phyloP scores from a whole-genome alignment of 2,888 invertebrate species.

The Lathronympha strigana region DNA sequence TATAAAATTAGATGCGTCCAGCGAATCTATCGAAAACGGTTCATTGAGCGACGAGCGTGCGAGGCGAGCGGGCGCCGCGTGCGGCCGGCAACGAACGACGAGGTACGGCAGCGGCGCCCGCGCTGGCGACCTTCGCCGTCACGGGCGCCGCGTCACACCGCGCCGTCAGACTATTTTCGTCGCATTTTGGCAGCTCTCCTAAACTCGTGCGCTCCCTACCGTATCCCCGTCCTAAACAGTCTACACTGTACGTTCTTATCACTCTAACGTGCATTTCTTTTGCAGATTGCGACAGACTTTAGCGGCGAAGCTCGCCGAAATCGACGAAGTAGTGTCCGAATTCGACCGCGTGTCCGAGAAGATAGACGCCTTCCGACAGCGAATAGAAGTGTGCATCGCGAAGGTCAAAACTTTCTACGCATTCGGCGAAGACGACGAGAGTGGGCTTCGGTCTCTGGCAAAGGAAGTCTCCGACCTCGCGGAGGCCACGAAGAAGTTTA shows the following conservation, averaged over 20 bases:
- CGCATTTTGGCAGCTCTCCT: conserved; percentile 76
- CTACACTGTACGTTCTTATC: conserved; percentile 58
- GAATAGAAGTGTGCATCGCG: conserved; percentile 86
- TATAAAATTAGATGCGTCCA: conserved; percentile 77
- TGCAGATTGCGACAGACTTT: conserved; percentile 92
- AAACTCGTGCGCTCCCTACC: conserved; percentile 60
- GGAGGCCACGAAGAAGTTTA: conserved; percentile 83
- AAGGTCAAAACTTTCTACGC: conserved; percentile 90
- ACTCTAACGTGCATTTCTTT: conserved; percentile 57
- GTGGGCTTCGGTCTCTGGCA: conserved; percentile 84
- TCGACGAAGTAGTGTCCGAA: conserved; percentile 89
- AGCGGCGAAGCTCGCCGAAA: conserved; percentile 89
- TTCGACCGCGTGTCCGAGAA: conserved; percentile 89
- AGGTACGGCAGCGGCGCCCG: conserved; percentile 63
- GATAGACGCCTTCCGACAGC: conserved; percentile 87
- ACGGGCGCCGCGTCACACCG: conserved; percentile 73
- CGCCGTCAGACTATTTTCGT: conserved; percentile 79
- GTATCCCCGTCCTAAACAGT: conserved; percentile 55
- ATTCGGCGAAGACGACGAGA: conserved; percentile 89
- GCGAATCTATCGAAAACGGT: conserved; percentile 71
- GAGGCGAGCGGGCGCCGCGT: conserved; percentile 79
- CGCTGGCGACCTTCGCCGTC: conserved; percentile 76
- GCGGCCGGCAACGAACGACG: conserved; percentile 77
- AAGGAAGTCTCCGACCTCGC: conserved; percentile 84
- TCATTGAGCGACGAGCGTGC: conserved; percentile 82